Conservation (phyloP, 2,888 invertebrate species). For the Eucriotettix oculatus region DNA sequence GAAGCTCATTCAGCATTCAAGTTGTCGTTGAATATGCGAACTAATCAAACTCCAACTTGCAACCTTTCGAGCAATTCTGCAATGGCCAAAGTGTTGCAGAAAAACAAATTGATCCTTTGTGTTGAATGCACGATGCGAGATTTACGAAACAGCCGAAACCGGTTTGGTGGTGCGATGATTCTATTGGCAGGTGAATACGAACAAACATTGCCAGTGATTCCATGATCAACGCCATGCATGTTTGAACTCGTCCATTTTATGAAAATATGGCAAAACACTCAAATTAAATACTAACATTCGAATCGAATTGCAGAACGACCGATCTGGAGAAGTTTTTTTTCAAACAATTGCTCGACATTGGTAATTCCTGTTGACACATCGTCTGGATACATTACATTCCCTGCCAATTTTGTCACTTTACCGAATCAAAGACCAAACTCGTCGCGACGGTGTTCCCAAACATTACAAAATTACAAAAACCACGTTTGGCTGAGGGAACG, state of each 20-base stretch:
- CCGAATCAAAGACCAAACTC: too few relatives aligned
- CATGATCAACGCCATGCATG: background rate
- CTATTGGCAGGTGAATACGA: conserved; percentile 1
- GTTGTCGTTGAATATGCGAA: conserved; percentile 20
- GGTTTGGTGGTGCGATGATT: background rate
- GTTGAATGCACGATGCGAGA: conserved; percentile 24
- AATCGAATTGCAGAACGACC: conserved; percentile 17
- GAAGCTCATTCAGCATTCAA: conserved; percentile 23
- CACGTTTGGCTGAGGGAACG: conserved; percentile 18
- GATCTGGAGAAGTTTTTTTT: conserved; percentile 15
- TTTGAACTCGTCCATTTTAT: conserved; percentile 12
- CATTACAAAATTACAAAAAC: conserved; percentile 16
- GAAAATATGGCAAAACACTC: conserved; percentile 13
- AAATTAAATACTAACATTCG: conserved; percentile 17
- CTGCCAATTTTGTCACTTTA: conserved; percentile 16
- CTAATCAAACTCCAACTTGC: conserved; percentile 18
- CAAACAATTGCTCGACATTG: conserved; percentile 17
- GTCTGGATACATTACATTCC: conserved; percentile 13
- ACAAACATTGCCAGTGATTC: conserved; percentile 1
- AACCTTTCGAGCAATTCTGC: conserved; percentile 17
- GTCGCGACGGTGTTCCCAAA: too few relatives aligned
- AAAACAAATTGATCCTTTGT: conserved; percentile 22
- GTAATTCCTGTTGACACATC: conserved; percentile 13
- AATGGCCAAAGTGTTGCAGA: conserved; percentile 18
- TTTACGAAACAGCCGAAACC: background rate